These are phyloP conservation scores for Drosophila triauraria DNA, from an alignment of 1,140 invertebrate genomes.

Conservation along the genomic window DNA sequence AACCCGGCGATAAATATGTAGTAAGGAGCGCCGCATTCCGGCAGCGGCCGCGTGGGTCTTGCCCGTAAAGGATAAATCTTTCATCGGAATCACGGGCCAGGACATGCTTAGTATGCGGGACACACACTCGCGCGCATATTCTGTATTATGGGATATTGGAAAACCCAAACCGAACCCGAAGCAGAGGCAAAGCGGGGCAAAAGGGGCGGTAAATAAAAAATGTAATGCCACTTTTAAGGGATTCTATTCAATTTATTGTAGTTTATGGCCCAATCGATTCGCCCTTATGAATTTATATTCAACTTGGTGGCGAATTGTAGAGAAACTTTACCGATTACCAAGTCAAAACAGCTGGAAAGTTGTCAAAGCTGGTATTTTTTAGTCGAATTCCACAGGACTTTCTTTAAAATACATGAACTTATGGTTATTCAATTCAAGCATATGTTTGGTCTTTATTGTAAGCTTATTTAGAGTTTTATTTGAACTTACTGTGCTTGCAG, in stretches of 20 bases:
- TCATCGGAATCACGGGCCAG: slow-evolving; percentile 57
- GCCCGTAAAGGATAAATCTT: slow-evolving; percentile 70
- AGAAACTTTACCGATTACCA: not conserved
- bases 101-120: slow-evolving; percentile 61
- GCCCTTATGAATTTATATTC: slow-evolving; percentile 61
- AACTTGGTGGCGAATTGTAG: slow-evolving; percentile 8
- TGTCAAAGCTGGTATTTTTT: slow-evolving; percentile 1
- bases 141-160: slow-evolving; percentile 58
- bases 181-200: not conserved
- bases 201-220: slow-evolving; percentile 18
- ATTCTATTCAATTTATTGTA: slow-evolving; percentile 72
- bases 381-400: not conserved
- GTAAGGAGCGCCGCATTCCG: slow-evolving; percentile 1
- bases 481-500: too few relatives aligned
- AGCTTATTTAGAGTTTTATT: too few relatives aligned
- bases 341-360: not conserved
- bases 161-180: not conserved
- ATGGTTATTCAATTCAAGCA: too few relatives aligned
- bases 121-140: slow-evolving; percentile 44
- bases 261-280: slow-evolving; percentile 46
- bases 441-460: too few relatives aligned
- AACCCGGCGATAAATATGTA: slow-evolving; percentile 18
- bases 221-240: slow-evolving; percentile 57
- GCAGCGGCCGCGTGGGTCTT: not conserved
- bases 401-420: too few relatives aligned